Percentiles rank a stretch among this genome's conserved stretches.
Evolutionary conservation across 2,797 vertebrate species (phyloP).

Genomic region (Oceanodroma leucorhoa): DNA sequence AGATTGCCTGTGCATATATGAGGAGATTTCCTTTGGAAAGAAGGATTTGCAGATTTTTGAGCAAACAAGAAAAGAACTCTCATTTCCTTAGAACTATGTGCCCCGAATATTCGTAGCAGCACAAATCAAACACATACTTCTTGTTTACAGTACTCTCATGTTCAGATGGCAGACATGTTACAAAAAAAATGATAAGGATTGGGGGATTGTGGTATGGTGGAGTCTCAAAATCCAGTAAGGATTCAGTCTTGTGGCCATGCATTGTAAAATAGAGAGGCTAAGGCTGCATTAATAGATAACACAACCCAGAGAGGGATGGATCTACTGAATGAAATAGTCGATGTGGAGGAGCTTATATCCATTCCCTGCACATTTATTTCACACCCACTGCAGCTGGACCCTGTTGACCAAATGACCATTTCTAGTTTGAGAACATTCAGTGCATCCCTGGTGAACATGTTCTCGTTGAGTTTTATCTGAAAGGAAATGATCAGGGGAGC

Average conservation of each 20-base stretch:
- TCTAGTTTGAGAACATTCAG: background rate
- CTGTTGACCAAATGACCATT: background rate
- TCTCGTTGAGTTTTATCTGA: background rate
- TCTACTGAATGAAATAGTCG: accelerated
- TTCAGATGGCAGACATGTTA: background rate
- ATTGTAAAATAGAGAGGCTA: background rate
- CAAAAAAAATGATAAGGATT: accelerated
- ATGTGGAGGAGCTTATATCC: background rate
- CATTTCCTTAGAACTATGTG: background rate
- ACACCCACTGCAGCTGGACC: background rate
- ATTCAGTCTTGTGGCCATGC: background rate
- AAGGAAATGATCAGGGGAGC: background rate
- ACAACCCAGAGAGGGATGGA: background rate
- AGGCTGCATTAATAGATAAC: background rate
- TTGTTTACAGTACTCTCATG: background rate
- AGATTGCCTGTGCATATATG: background rate
- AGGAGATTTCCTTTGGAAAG: background rate
- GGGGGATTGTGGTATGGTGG: background rate
- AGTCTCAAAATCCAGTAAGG: background rate
- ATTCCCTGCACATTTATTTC: background rate
- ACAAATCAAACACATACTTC: background rate
- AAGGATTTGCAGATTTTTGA: background rate
- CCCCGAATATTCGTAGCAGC: background rate
- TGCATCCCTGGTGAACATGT: background rate
- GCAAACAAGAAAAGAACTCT: background rate